Conservation (phyloP, 1,140 invertebrate species). For the Bombus breviceps region DNA sequence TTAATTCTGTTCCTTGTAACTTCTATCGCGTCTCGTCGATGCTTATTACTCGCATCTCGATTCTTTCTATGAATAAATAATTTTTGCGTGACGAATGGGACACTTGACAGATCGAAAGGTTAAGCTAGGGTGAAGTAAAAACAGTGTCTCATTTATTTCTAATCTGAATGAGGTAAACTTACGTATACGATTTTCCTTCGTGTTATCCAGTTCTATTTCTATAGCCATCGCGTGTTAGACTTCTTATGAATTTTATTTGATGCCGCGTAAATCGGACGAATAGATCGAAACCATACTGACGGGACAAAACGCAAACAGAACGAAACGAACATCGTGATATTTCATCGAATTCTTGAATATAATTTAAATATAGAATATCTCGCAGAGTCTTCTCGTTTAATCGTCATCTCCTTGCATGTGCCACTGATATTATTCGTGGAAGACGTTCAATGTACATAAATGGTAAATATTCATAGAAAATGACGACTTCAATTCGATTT, state of each 20-base stretch:
- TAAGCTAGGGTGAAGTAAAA: neutral
- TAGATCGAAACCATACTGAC: neutral
- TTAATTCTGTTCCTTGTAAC: neutral
- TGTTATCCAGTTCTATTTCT: slow-evolving; percentile 70
- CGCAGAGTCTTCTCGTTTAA: neutral
- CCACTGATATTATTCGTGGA: neutral
- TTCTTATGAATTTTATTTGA: slow-evolving; percentile 18
- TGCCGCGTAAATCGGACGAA: too few species aligned
- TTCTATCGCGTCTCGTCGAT: neutral
- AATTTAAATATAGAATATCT: neutral
- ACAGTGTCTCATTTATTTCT: neutral
- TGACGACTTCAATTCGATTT: neutral
- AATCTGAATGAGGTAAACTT: slow-evolving; percentile 13
- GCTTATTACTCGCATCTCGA: neutral
- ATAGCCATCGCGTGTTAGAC: slow-evolving; percentile 58
- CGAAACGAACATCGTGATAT: slow-evolving; percentile 3
- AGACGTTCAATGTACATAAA: neutral
- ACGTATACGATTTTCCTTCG: slow-evolving; percentile 67
- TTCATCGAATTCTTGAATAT: neutral
- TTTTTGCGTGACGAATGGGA: neutral
- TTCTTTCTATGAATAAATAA: neutral
- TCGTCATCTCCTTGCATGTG: neutral
- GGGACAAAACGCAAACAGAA: neutral
- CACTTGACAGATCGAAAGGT: slow-evolving; percentile 22
- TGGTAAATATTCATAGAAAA: neutral